Conservation (phyloP, 1,140 invertebrate species). For the Coboldia fuscipes region DNA sequence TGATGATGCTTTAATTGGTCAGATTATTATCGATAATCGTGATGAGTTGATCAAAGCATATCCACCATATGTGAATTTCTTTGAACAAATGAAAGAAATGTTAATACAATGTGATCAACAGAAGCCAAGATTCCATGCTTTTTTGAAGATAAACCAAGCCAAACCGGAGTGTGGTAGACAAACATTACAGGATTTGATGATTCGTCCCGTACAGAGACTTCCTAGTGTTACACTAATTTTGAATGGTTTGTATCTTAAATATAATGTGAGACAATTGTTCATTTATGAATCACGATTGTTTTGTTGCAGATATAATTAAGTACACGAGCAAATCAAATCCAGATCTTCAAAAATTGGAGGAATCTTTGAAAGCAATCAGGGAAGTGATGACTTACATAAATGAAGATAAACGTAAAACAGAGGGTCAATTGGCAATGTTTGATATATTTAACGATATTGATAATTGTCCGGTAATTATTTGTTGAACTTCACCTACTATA, state of each 20-base stretch:
- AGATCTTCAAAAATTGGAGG: slow-evolving; percentile 63
- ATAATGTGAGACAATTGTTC: too few species aligned
- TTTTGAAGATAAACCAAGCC: slow-evolving; percentile 86
- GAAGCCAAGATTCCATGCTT: slow-evolving; percentile 89
- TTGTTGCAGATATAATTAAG: slow-evolving; percentile 68
- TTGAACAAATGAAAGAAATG: slow-evolving; percentile 89
- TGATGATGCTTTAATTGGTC: slow-evolving; percentile 68
- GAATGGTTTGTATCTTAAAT: not conserved
- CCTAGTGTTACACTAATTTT: slow-evolving; percentile 46
- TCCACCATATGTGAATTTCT: slow-evolving; percentile 94
- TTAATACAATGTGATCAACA: slow-evolving; percentile 71
- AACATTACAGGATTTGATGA: slow-evolving; percentile 82
- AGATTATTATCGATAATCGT: slow-evolving; percentile 67
- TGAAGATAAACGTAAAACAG: slow-evolving; percentile 89
- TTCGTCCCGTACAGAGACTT: slow-evolving; percentile 88
- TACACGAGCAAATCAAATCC: slow-evolving; percentile 68
- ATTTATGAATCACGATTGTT: slow-evolving; percentile 5
- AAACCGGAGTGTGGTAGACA: slow-evolving; percentile 89
- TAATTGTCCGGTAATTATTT: slow-evolving; percentile 63
- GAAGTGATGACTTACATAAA: slow-evolving; percentile 93
- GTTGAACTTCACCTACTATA: not conserved
- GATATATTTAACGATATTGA: slow-evolving; percentile 96
- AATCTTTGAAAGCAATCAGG: slow-evolving; percentile 67
- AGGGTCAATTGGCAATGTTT: slow-evolving; percentile 86
- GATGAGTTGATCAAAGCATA: slow-evolving; percentile 76